Evolutionary conservation across 2,797 vertebrate genomes (phyloP).

Genomic region (Graptemys geographica): DNA sequence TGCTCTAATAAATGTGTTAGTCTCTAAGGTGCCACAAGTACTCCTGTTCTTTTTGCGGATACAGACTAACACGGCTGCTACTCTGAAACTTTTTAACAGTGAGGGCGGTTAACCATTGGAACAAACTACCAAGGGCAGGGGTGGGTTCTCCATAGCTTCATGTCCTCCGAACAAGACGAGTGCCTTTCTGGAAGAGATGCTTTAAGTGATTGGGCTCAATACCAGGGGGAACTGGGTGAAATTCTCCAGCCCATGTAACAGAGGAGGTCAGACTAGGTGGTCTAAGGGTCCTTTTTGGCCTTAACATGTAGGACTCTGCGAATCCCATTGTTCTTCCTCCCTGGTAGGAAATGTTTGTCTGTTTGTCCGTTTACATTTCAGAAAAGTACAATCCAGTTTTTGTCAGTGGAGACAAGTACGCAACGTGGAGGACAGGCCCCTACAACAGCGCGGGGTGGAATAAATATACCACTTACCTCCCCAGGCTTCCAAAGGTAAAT

Average conservation of each 20-base stretch:
- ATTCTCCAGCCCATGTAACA: background rate
- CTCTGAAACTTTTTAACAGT: background rate
- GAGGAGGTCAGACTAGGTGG: background rate
- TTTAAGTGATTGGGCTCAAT: background rate
- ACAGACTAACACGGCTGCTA: too few species aligned
- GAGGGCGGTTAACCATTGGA: background rate
- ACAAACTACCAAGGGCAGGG: background rate
- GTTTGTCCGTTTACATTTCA: background rate
- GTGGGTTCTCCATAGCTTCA: background rate
- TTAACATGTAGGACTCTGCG: background rate
- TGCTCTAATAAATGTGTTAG: too few species aligned
- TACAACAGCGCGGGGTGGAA: conserved; percentile 56
- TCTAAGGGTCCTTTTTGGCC: background rate
- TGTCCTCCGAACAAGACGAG: background rate
- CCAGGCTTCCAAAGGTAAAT: conserved; percentile 67
- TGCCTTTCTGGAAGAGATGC: background rate
- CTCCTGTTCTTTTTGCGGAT: too few species aligned
- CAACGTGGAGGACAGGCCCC: conserved; percentile 56
- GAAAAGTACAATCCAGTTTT: conserved; percentile 62
- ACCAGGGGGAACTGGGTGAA: background rate
- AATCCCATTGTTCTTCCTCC: background rate
- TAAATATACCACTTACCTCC: conserved; percentile 57
- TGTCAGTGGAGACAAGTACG: conserved; percentile 18
- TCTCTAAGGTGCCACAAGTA: too few species aligned
- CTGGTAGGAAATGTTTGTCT: background rate